Evolutionary conservation across 1,140 invertebrate genomes (phyloP), one percentile per base, ranked within the genome.

Genomic region (Macrosteles quadrilineatus): DNA sequence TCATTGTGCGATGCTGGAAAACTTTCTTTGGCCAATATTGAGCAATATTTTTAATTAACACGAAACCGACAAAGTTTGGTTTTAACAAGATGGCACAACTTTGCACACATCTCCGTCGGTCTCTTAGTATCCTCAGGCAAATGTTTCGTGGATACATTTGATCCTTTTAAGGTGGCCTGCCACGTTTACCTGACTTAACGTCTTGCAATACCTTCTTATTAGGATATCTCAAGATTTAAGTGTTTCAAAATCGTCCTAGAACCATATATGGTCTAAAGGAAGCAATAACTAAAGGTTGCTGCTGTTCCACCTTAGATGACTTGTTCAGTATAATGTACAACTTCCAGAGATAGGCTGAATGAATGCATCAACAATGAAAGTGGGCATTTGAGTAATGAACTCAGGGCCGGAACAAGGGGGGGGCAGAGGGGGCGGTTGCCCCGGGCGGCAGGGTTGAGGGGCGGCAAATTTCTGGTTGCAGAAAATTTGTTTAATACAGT

Each of bases 1-100:
- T 53, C 19, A 53, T 53, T 53, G 50, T 53, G 50, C 23, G 50
- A 14, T 53, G 50, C 19, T 53, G 50, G 6, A 21, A 53, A 53
- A 53, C 50, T 53, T 53, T 53, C 50, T 53, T 23, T 21, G 19
- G 50, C 50, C 50, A 53, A 53, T 9, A 17, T 6, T 40, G 36
- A 17, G 36, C 36, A 17, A 40, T 40, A 40, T 40, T 40, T 40
- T 53, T 53, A 53, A 53, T 53, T 6, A 53, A 53, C 23, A 53
- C 9, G 23, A 6, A 53, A 19, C 14, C 50, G 23, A 21, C 14
- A 53, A 53, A 9, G 36, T 40, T 40, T 40, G 36, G 17, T 40
- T 40, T 40, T 17, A 40, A 17, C 36, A 21, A 53, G n/a, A 14
- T 53, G 23, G 14, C 4, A 19, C 50, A 53, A 53, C 50, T n/a